Evolutionary conservation across 1,140 invertebrate genomes (phyloP), one percentile per base, ranked within the genome.

Genomic region (Philopotamus ludificatus): DNA sequence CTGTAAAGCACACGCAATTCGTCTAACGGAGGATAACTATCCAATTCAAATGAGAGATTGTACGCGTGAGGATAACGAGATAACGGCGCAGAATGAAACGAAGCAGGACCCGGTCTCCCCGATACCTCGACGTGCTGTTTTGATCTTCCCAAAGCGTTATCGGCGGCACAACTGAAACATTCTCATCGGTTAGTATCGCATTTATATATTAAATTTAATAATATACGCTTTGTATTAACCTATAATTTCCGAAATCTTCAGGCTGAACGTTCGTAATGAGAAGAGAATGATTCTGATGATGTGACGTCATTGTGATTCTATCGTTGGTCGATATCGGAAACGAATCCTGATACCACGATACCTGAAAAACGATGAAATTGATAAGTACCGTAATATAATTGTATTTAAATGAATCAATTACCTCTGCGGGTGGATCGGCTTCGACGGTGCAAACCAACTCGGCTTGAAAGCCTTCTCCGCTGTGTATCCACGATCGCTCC

Each of bases 361-460:
- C 83, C 83, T 85, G 74, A 16, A 65, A n/a, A 61, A 70, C 62
- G n/a, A n/a, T n/a, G n/a, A n/a, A n/a, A n/a, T n/a, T n/a, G 45
- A 12, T 10, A 12, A 9, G 18, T 39, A 39, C 8, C 34, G n/a
- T 39, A n/a, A n/a, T n/a, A n/a, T n/a, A n/a, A n/a, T n/a, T n/a
- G n/a, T n/a, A n/a, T n/a, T n/a, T n/a, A n/a, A n/a, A n/a, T n/a
- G n/a, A n/a, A n/a, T 20, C n/a, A 44, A 9, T 77, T 77, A 89
- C 87, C 79, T 87, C 86, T 49, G 88, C 84, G 15, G 84, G 83
- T 8, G 89, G 88, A 75, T 90, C 88, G 25, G 86, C 86, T 60
- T 89, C 84, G 8, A 90, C 87, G 28, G 88, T 85, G 73, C 89
- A 90, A 41, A 89, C 84, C 20, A 90, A 76, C 70, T 89, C 86